Evolutionary conservation across 2,797 vertebrate species (phyloP), one percentile per base, ranked within the genome.

Genomic region (Antrozous pallidus): DNA sequence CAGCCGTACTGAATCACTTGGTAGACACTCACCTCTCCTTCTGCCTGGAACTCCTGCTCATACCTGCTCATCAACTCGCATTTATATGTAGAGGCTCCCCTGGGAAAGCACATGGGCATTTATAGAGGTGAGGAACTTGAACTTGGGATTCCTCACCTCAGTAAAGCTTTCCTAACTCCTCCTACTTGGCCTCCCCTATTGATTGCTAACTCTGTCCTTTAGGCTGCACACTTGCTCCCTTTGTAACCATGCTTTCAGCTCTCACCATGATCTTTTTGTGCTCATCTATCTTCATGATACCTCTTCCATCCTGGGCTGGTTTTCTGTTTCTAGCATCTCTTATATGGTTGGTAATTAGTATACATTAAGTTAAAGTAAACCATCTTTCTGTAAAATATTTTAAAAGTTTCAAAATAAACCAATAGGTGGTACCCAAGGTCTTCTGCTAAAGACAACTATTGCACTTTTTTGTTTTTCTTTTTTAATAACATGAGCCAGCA

Each of bases 391-490:
- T 22, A 71, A 88, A 92, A 56, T n/a, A 40, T 40, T 40, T 61
- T 47, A 91, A 91, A 91, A 73, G 9, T 91, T 94, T 26, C 71
- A 84, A 79, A 92, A 42, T 9, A 5, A 16, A 31, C 47, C 94
- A 61, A 5, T 73, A 92, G 95, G 78, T 90, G 96, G 95, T 81
- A 95, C 69, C 33, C 86, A 47, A 82, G 82, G 13, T 40, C 0
- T 51, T 91, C 54, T 65, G 63, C 63, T 93, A 93, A 94, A 94
- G 88, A 7, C 49, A 70, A 45, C 4, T 3, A 45, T 2, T 6
- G 9, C 13, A 0, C 0, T 1, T 61, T 3, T 3, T 18, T 74
- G 58, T 47, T 33, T 42, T 75, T 51, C 7, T 51, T 13, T 77
- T 69, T 69, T 6, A 36, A 54, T 36, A 14, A 5, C 4, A 12